Evolutionary conservation across 2,113 vertebrate genomes (phyloP).

Genomic region (Pluvialis apricaria): DNA sequence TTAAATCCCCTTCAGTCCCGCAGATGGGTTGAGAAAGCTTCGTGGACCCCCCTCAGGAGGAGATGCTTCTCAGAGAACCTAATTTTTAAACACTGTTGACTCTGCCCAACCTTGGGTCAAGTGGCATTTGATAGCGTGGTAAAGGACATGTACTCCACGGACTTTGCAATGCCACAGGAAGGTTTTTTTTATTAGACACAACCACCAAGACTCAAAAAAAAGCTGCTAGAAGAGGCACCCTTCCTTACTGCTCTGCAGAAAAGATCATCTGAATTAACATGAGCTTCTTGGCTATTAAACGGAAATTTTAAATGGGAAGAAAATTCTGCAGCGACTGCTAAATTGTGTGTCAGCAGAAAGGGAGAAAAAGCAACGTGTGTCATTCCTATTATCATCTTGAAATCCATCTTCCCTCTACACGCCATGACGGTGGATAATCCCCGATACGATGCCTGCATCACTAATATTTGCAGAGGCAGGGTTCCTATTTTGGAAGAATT

Average conservation of each 20-base stretch:
- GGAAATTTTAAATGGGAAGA: conserved; percentile 29
- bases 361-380: conserved; percentile 26
- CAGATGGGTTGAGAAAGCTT: not conserved
- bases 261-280: conserved; percentile 46
- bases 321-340: conserved; percentile 48
- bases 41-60: not conserved
- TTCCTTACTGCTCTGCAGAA: accelerated
- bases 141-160: accelerated
- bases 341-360: conserved; percentile 51
- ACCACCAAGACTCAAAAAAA: not conserved
- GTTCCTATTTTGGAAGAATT: not conserved
- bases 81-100: not conserved
- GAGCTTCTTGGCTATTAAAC: conserved; percentile 32
- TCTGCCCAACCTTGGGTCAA: not conserved
- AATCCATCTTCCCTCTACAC: conserved; percentile 37
- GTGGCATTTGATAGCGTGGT: accelerated
- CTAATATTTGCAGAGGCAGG: conserved; percentile 10
- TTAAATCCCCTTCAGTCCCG: not conserved
- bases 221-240: not conserved
- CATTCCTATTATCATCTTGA: conserved; percentile 48
- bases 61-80: not conserved
- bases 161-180: not conserved
- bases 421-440: conserved; percentile 49
- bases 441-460: not conserved
- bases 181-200: not conserved